phyloP scores from a whole-genome alignment of 2,113 vertebrate genomes.

The Prinia subflava region DNA sequence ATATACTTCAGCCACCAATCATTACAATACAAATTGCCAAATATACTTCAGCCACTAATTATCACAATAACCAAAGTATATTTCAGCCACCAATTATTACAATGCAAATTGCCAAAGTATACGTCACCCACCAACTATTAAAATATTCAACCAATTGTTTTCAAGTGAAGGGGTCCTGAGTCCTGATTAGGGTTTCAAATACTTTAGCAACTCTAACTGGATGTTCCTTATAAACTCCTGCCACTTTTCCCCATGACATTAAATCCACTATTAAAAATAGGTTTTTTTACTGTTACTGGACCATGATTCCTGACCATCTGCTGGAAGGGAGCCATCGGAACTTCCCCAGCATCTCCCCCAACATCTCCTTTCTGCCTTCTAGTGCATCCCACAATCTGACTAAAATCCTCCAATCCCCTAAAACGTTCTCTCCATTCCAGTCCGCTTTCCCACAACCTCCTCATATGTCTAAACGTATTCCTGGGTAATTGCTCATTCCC shows the following conservation, averaged over 20 bases:
- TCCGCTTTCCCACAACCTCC: not conserved
- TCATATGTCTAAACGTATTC: not conserved
- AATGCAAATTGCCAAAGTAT: not conserved
- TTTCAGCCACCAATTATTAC: not conserved
- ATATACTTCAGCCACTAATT: not conserved
- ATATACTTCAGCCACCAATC: not conserved
- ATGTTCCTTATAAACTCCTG: not conserved
- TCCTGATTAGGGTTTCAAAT: not conserved
- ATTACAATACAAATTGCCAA: not conserved
- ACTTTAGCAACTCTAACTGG: not conserved
- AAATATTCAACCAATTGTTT: not conserved
- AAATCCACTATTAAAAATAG: not conserved
- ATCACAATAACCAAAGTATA: not conserved
- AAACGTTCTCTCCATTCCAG: not conserved
- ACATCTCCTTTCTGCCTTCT: not conserved
- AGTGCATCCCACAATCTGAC: not conserved
- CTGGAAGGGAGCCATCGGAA: not conserved
- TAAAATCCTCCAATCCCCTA: not conserved
- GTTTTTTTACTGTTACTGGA: not conserved
- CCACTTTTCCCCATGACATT: not conserved
- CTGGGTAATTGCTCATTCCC: not conserved
- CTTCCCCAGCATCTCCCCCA: not conserved
- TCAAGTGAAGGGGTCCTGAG: not conserved
- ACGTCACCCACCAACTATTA: not conserved
- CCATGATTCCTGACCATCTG: not conserved